Percentiles rank a stretch among this genome's conserved stretches.
phyloP scores from a whole-genome alignment of 2,888 invertebrate genomes.

The Perdita meconis region DNA sequence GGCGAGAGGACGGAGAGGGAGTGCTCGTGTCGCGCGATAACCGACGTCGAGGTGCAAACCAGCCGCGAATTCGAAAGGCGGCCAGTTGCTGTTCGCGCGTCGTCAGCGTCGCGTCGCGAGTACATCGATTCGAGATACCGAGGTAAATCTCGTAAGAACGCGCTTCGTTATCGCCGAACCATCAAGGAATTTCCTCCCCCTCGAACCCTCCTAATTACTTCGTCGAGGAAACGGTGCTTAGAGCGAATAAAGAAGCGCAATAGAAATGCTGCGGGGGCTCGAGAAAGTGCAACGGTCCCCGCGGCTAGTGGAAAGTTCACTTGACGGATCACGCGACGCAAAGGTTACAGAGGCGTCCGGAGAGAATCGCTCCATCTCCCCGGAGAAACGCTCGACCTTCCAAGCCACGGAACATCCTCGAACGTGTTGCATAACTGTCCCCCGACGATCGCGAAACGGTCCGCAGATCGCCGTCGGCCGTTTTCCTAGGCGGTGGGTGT shows the following conservation, averaged over 20 bases:
- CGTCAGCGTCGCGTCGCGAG: conserved; percentile 73
- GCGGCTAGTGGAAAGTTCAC: conserved; percentile 36
- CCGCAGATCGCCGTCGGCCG: conserved; percentile 31
- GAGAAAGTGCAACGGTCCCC: conserved; percentile 29
- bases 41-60: conserved; percentile 81
- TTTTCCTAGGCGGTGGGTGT: conserved; percentile 58
- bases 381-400: conserved; percentile 40
- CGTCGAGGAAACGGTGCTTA: too few species aligned
- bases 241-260: not conserved
- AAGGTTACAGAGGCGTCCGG: conserved; percentile 46
- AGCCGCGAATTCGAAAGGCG: conserved; percentile 82
- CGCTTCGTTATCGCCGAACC: too few species aligned
- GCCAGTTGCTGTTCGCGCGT: conserved; percentile 82
- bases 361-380: conserved; percentile 18
- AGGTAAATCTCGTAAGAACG: conserved; percentile 54
- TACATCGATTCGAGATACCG: conserved; percentile 35
- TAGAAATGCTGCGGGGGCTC: not conserved
- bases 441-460: conserved; percentile 4
- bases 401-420: conserved; percentile 41
- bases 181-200: too few species aligned
- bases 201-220: too few species aligned
- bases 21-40: conserved; percentile 76
- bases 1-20: conserved; percentile 43
- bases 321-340: conserved; percentile 25
- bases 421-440: conserved; percentile 57